Evolutionary conservation across 2,888 invertebrate genomes (phyloP).

Genomic region (Suillia variegata): DNA sequence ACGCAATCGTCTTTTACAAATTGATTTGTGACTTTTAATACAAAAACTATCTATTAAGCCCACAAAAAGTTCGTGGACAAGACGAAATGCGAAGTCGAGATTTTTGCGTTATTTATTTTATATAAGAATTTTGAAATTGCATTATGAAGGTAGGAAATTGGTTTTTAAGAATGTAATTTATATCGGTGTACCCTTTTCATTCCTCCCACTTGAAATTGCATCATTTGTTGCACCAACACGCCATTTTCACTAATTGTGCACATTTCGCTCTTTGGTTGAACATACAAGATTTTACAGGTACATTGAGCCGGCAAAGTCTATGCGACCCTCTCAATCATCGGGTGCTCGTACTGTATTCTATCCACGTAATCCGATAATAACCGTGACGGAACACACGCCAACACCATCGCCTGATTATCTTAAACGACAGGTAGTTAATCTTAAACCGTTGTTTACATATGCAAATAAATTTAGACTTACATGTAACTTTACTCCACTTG

Average conservation of each 20-base stretch:
- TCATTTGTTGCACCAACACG: conserved; percentile 34
- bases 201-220: no score
- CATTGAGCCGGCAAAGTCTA: conserved; percentile 56
- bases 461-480: neutral
- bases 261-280: conserved; percentile 39
- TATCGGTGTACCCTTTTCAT: no score
- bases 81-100: no score
- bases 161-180: no score
- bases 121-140: no score
- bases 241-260: conserved; percentile 38
- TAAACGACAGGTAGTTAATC: conserved; percentile 70
- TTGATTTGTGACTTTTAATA: no score
- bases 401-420: conserved; percentile 88
- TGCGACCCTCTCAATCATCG: conserved; percentile 53
- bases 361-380: conserved; percentile 91
- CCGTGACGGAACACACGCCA: conserved; percentile 95
- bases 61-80: no score
- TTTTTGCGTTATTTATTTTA: no score
- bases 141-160: no score
- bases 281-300: conserved; percentile 61
- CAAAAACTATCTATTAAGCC: no score
- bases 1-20: no score
- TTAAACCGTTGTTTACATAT: neutral
- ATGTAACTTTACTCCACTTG: conserved; percentile 10
- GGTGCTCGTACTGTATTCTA: conserved; percentile 62